Conservation (phyloP, 1,140 invertebrate genomes). For the Drosophila elegans region DNA sequence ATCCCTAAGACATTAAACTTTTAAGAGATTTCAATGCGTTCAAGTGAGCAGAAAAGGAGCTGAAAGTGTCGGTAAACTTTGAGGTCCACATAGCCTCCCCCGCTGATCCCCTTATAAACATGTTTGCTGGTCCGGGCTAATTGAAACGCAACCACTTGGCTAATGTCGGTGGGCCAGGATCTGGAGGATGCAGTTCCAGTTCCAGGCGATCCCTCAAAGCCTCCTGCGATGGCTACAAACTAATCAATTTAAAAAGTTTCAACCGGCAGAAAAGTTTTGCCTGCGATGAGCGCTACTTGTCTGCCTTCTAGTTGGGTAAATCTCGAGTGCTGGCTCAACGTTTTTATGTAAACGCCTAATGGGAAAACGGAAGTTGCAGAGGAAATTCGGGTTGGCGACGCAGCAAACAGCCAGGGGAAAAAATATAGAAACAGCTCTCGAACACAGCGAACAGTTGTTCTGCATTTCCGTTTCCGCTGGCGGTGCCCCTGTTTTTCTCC, state of each 20-base stretch:
- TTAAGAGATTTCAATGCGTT: conserved; percentile 28
- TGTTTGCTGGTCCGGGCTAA: conserved; percentile 51
- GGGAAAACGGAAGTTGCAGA: conserved; percentile 68
- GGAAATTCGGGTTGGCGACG: conserved; percentile 51
- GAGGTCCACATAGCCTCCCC: conserved; percentile 1
- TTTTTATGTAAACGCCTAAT: conserved; percentile 63
- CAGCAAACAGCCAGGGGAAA: conserved; percentile 33
- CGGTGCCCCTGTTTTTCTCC: conserved; percentile 15
- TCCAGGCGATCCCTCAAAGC: conserved; percentile 15
- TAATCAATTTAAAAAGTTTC: conserved; percentile 81
- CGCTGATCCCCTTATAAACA: conserved; percentile 26
- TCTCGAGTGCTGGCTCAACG: conserved; percentile 59
- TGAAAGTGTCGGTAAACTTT: conserved; percentile 42
- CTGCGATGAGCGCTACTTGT: conserved; percentile 57
- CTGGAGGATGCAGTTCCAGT: conserved; percentile 3
- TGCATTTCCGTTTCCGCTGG: conserved; percentile 78
- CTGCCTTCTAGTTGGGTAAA: conserved; percentile 65
- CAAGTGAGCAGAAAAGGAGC: conserved; percentile 46
- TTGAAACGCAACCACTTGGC: conserved; percentile 71
- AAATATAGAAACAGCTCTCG: conserved; percentile 50
- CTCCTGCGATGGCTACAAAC: conserved; percentile 50
- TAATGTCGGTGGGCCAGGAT: conserved; percentile 21
- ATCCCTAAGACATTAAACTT: conserved; percentile 16
- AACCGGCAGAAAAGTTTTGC: conserved; percentile 59
- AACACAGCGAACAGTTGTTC: conserved; percentile 66